phyloP scores from a whole-genome alignment of 1,140 invertebrate species.

The Phortica variegata region DNA sequence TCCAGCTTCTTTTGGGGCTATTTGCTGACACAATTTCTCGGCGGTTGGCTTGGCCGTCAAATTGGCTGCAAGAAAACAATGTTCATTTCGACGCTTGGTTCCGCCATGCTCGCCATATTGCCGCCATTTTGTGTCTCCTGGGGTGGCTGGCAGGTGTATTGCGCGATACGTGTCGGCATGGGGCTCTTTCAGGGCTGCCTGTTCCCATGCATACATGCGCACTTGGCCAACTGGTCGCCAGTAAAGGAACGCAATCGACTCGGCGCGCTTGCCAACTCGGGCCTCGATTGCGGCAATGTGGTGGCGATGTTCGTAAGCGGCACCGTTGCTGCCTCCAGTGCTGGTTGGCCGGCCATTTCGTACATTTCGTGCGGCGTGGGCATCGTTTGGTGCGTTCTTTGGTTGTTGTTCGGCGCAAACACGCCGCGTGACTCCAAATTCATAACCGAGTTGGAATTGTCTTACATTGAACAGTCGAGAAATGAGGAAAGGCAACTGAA shows the following conservation, averaged over 20 bases:
- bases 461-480: slow-evolving; percentile 61
- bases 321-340: slow-evolving; percentile 61
- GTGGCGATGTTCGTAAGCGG: slow-evolving; percentile 68
- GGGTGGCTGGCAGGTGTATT: slow-evolving; percentile 64
- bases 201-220: slow-evolving; percentile 75
- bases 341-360: slow-evolving; percentile 78
- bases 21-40: slow-evolving; percentile 40
- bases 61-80: slow-evolving; percentile 69
- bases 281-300: slow-evolving; percentile 73
- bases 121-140: slow-evolving; percentile 49
- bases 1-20: slow-evolving; percentile 66
- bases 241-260: slow-evolving; percentile 62
- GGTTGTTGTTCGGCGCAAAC: slow-evolving; percentile 67
- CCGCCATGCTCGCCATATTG: slow-evolving; percentile 60
- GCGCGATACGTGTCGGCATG: slow-evolving; percentile 68
- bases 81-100: slow-evolving; percentile 61
- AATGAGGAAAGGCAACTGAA: slow-evolving; percentile 12
- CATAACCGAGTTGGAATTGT: slow-evolving; percentile 64
- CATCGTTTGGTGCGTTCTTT: slow-evolving; percentile 64
- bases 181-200: slow-evolving; percentile 78
- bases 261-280: slow-evolving; percentile 65
- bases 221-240: slow-evolving; percentile 61
- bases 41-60: slow-evolving; percentile 45
- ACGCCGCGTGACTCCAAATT: slow-evolving; percentile 63
- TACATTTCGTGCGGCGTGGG: slow-evolving; percentile 70